Conservation (phyloP, 1,140 invertebrate species). For the Daktulosphaira vitifoliae region DNA sequence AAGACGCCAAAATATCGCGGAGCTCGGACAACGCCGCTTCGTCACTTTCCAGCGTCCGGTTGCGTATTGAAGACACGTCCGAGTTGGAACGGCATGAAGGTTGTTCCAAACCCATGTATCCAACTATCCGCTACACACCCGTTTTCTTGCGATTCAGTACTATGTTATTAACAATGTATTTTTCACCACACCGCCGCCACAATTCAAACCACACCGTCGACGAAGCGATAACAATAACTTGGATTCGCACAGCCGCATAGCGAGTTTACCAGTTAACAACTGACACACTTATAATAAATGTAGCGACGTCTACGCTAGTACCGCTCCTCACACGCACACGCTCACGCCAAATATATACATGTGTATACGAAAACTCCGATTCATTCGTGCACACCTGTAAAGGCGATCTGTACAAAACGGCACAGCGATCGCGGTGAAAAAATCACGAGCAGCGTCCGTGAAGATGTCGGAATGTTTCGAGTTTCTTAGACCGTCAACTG, state of each 20-base stretch:
- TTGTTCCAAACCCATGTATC: neutral
- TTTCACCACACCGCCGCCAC: neutral
- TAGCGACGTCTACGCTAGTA: neutral
- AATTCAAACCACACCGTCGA: neutral
- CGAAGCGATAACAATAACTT: neutral
- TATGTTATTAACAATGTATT: too few relatives aligned
- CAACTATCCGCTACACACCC: neutral
- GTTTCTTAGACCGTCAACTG: too few relatives aligned
- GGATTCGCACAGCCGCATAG: neutral
- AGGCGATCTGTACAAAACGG: too few relatives aligned
- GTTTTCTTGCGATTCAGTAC: neutral
- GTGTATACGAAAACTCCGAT: too few relatives aligned
- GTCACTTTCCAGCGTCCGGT: conserved; percentile 15
- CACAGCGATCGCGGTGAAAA: too few relatives aligned
- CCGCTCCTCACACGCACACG: too few relatives aligned
- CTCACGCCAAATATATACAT: too few relatives aligned
- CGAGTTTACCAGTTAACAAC: neutral
- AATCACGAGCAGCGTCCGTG: too few relatives aligned
- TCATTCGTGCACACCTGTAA: too few relatives aligned
- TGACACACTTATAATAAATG: neutral
- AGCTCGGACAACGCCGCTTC: conserved; percentile 46
- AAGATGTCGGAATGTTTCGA: too few relatives aligned
- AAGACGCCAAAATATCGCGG: conserved; percentile 52
- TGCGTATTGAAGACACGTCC: neutral
- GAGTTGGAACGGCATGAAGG: neutral